These are phyloP conservation scores for Drosophila paranaensis DNA, from an alignment of 2,888 invertebrate species.

Conservation along the genomic window DNA sequence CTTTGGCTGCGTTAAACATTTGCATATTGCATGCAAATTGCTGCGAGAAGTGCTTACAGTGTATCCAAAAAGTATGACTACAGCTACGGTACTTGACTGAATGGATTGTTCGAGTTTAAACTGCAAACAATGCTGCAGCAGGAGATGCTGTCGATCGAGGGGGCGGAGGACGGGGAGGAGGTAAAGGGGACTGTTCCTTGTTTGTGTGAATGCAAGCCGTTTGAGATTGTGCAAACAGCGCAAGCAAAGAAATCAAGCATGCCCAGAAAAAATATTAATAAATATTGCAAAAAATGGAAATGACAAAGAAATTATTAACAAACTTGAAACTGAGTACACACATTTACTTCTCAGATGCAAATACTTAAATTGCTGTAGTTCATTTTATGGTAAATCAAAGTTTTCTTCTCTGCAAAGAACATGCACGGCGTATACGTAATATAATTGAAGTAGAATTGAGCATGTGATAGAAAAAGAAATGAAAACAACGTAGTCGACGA, in stretches of 20 bases:
- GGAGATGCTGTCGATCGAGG: constrained; percentile 1
- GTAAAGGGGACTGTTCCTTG: neutral
- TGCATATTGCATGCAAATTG: constrained; percentile 36
- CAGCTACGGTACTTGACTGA: constrained; percentile 3
- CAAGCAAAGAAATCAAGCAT: constrained; percentile 46
- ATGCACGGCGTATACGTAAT: constrained; percentile 41
- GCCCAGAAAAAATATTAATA: neutral
- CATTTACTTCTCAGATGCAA: constrained; percentile 69
- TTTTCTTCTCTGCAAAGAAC: constrained; percentile 2
- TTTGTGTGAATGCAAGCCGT: constrained; percentile 1
- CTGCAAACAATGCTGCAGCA: constrained; percentile 6
- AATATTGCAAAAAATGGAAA: constrained; percentile 3
- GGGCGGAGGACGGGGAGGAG: neutral
- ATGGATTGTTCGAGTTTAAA: neutral
- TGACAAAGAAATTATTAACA: constrained; percentile 6
- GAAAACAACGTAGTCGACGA: constrained; percentile 29
- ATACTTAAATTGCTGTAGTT: constrained; percentile 9
- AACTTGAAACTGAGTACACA: constrained; percentile 74
- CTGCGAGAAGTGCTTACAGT: constrained; percentile 21
- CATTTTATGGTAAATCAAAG: too few relatives aligned
- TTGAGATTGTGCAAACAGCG: constrained; percentile 27
- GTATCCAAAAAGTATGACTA: constrained; percentile 11
- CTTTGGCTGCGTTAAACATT: constrained; percentile 25
- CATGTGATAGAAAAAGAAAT: constrained; percentile 19
- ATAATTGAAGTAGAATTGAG: constrained; percentile 21